These are phyloP conservation scores for Denticeps clupeoides DNA, from an alignment of 2,797 vertebrate genomes.

Conservation along the genomic window DNA sequence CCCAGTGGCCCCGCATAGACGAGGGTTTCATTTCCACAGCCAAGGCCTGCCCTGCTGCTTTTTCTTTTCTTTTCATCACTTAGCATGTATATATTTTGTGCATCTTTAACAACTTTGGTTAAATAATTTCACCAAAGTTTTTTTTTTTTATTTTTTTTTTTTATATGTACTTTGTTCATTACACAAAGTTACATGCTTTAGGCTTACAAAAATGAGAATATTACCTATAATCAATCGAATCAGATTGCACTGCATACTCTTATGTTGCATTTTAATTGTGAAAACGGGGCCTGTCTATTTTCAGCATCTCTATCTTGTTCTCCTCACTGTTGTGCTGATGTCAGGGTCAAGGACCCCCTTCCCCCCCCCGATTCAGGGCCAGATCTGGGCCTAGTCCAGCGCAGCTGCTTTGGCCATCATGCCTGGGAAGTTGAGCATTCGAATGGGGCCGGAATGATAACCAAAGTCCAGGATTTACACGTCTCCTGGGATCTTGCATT, in stretches of 20 bases:
- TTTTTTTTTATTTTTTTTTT: conserved; percentile 3
- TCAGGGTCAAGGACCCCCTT: neutral
- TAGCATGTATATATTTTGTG: conserved; percentile 29
- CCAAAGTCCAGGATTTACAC: conserved; percentile 13
- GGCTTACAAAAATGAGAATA: too few species aligned
- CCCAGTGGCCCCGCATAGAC: too few species aligned
- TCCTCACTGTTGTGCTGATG: conserved; percentile 11
- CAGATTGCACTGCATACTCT: too few species aligned
- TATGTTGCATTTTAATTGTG: too few species aligned
- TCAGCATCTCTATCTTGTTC: conserved; percentile 3
- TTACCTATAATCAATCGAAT: too few species aligned
- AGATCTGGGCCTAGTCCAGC: conserved; percentile 20
- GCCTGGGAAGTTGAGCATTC: conserved; percentile 16
- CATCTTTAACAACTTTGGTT: too few species aligned
- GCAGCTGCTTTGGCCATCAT: conserved; percentile 26
- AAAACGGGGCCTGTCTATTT: too few species aligned
- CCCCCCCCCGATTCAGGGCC: conserved; percentile 15
- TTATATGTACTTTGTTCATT: too few species aligned
- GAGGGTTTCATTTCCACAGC: neutral
- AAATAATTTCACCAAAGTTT: conserved; percentile 24
- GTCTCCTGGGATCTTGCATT: conserved; percentile 4
- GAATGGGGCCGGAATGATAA: conserved; percentile 8
- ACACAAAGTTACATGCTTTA: neutral
- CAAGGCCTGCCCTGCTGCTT: neutral
- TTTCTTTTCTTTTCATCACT: too few species aligned